Evolutionary conservation across 92 coral and sea anemone species (phyloP).

Genomic region (Meandrina meandrites): DNA sequence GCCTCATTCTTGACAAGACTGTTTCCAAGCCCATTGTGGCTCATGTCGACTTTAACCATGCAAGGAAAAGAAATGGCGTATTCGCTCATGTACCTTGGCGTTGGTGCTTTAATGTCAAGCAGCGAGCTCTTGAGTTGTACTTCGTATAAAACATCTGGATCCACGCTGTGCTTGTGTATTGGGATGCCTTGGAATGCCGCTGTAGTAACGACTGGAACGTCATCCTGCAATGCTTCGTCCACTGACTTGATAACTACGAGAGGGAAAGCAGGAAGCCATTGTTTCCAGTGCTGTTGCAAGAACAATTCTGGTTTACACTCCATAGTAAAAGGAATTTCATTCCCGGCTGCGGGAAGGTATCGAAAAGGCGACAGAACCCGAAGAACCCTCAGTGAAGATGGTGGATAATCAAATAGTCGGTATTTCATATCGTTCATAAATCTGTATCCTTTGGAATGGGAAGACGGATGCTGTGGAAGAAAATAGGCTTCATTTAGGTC

Average conservation of each 20-base stretch:
- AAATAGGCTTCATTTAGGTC: not conserved
- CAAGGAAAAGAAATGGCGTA: not conserved
- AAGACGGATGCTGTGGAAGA: not conserved
- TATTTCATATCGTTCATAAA: conserved; percentile 9
- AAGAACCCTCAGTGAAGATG: not conserved
- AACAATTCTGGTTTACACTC: conserved; percentile 1
- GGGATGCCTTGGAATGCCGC: not conserved
- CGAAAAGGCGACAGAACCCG: not conserved
- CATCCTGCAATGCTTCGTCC: not conserved
- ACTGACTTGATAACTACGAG: not conserved
- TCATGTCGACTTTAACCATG: not conserved
- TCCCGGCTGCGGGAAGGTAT: not conserved
- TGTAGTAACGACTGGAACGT: not conserved
- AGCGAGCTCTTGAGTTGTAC: not conserved
- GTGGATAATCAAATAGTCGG: not conserved
- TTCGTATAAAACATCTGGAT: not conserved
- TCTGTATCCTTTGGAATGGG: conserved; percentile 5
- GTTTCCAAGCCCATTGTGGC: not conserved
- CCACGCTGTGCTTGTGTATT: not conserved
- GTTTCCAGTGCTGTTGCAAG: conserved; percentile 15
- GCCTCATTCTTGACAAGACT: too few relatives aligned
- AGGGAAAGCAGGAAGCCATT: conserved; percentile 14
- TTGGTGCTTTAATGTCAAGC: too few relatives aligned
- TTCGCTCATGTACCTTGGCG: not conserved
- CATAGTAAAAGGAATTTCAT: not conserved